Base-by-base conservation (phyloP, 2,113 vertebrate genomes). In the Gadus macrocephalus region DNA sequence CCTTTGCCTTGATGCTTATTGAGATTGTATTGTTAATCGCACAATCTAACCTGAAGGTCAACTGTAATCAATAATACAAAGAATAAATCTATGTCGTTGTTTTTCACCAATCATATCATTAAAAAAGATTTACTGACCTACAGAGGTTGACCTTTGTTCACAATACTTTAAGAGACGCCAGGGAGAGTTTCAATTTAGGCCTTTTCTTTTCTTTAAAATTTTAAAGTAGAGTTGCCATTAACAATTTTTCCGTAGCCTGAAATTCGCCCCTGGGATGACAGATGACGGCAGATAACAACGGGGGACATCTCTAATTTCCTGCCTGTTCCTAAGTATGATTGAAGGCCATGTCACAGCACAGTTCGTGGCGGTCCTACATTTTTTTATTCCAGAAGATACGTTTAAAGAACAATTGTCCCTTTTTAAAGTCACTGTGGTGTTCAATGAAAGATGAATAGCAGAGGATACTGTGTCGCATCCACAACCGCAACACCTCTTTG, bases 291-390 rank as follows among this genome's bases (percentile, higher is more conserved):
- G 81, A 81, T 82, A 79, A 63, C 68, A 66, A 62, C 22, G 68
- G 66, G 75, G 67, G 19, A 80, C 77, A 81, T 72, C 73, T 75
- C 71, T 81, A 84, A 86, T 73, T 85, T 80, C 77, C 75, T 76
- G 71, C 72, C 70, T 78, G 77, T 71, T 5, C 31, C 61, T 84
- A 87, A 81, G 73, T 81, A 79, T 79, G 76, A 85, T 70, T 80
- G 76, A 79, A 83, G 69, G 73, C 64, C 15, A 1, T 74, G 64
- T 70, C 53, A 66, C 28, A 38, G 62, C 53, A 74, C 60, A 73
- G 78, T 74, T 71, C 67, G 74, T 15, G 27, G 66, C 80, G 59
- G 59, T 67, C 64, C 77, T 78, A 59, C 58, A 75, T 79, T 76
- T 2, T 75, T 71, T 66, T 73, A 73, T 62, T 74, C 73, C 66